A percentile compares a stretch with the other conserved stretches of the same genome.
phyloP scores from a whole-genome alignment of 2,113 vertebrate genomes.

The Himantopus leucocephalus region DNA sequence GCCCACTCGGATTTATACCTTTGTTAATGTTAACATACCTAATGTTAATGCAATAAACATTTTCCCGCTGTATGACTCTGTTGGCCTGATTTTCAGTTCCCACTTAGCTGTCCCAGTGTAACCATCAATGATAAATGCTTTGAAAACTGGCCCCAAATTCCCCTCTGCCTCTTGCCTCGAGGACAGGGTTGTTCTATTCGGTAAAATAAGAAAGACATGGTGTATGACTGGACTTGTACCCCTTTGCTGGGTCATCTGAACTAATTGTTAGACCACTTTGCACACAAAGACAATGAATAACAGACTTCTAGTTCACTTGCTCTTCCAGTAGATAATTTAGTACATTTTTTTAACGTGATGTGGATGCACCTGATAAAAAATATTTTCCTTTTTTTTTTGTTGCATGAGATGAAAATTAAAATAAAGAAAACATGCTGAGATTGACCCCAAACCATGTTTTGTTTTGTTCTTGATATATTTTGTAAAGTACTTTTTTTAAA shows the following conservation, averaged over 20 bases:
- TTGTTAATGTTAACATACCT: background rate
- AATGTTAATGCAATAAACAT: background rate
- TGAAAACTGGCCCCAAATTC: slow-evolving; percentile 14
- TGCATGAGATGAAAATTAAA: background rate
- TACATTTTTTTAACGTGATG: background rate
- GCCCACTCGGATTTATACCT: slow-evolving; percentile 25
- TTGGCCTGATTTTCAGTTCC: background rate
- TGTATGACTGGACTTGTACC: background rate
- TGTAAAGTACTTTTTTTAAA: background rate
- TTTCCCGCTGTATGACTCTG: background rate
- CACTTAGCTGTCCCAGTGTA: background rate
- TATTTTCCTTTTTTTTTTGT: background rate
- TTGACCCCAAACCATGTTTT: background rate
- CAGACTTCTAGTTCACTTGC: background rate
- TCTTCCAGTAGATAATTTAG: background rate
- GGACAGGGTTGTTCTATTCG: background rate
- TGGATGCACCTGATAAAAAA: background rate
- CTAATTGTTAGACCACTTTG: background rate
- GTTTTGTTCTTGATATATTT: background rate
- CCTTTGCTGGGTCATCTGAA: background rate
- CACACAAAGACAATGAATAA: background rate
- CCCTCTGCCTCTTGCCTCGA: background rate
- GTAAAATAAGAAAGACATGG: background rate
- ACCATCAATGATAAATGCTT: background rate
- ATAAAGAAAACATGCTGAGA: background rate